A percentile compares a stretch with the other conserved stretches of the same genome.
Evolutionary conservation across 2,888 invertebrate species (phyloP).

Genomic region (Dryococelus australis): DNA sequence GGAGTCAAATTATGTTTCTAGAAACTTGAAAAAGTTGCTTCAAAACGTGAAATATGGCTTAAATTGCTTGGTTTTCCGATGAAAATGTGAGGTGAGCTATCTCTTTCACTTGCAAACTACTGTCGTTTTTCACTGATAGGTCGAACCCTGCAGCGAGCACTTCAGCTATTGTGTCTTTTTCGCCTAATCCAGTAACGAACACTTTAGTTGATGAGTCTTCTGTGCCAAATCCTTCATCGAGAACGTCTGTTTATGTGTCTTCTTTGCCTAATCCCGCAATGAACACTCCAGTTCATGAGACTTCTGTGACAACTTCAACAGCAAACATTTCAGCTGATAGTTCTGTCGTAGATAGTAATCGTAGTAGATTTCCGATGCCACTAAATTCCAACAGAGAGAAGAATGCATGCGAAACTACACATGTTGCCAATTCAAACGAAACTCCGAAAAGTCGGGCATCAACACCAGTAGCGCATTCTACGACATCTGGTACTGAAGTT

Average conservation of each 20-base stretch:
- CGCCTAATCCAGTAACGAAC: too few species aligned
- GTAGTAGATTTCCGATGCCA: background rate
- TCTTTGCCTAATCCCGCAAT: too few species aligned
- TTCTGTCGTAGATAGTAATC: background rate
- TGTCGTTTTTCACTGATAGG: conserved; percentile 4
- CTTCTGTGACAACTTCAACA: too few species aligned
- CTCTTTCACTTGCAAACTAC: too few species aligned
- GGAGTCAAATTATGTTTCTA: too few species aligned
- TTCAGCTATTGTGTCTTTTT: background rate
- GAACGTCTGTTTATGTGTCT: background rate
- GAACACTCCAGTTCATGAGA: too few species aligned
- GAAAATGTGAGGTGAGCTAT: too few species aligned
- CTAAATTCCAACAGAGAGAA: background rate
- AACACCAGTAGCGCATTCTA: background rate
- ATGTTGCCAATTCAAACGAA: too few species aligned
- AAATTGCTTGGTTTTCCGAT: too few species aligned
- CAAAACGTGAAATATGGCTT: too few species aligned
- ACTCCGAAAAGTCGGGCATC: too few species aligned
- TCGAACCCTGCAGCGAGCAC: background rate
- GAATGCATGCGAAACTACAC: background rate
- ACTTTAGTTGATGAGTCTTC: background rate
- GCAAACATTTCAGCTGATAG: background rate
- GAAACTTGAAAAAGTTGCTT: too few species aligned
- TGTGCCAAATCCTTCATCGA: background rate
- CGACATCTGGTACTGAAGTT: background rate